A percentile compares a stretch with the other conserved stretches of the same genome.
Evolutionary conservation across 2,888 invertebrate species (phyloP).

Genomic region (Beris chalybata): DNA sequence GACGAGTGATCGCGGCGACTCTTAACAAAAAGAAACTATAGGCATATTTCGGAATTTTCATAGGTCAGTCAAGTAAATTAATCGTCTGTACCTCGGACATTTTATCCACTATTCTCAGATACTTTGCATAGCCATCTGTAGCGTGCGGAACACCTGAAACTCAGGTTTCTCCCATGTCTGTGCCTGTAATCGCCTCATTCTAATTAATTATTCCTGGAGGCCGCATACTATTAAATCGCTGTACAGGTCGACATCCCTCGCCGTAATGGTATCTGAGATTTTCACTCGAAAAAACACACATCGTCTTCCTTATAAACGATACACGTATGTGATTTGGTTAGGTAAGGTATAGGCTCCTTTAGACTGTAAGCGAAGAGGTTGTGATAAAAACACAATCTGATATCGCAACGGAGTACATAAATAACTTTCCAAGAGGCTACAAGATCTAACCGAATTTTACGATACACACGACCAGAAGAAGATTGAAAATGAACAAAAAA

Average conservation of each 20-base stretch:
- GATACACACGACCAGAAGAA: not conserved
- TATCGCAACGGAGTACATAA: slow-evolving; percentile 23
- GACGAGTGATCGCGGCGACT: too few relatives aligned
- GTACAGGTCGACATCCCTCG: too few relatives aligned
- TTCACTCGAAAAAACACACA: too few relatives aligned
- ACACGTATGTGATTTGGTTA: too few relatives aligned
- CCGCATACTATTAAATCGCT: not conserved
- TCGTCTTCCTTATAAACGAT: too few relatives aligned
- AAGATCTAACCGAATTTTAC: slow-evolving; percentile 11
- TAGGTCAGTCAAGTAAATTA: too few relatives aligned
- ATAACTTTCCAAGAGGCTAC: slow-evolving; percentile 27
- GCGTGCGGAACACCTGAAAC: slow-evolving; percentile 13
- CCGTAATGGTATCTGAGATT: too few relatives aligned
- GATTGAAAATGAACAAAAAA: slow-evolving; percentile 5
- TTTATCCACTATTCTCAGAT: not conserved
- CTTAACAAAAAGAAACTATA: too few relatives aligned
- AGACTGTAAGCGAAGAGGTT: slow-evolving; percentile 28
- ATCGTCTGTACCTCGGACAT: not conserved
- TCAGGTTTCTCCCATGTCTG: slow-evolving; percentile 6
- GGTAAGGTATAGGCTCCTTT: too few relatives aligned
- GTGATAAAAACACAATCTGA: slow-evolving; percentile 30
- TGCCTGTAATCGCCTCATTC: slow-evolving; percentile 6
- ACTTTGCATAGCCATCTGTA: not conserved
- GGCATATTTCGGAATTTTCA: too few relatives aligned
- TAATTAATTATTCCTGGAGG: slow-evolving; percentile 29